Percentiles rank a stretch among this genome's conserved stretches.
Conservation (phyloP, 2,888 invertebrate genomes). For the Macrosiphum euphorbiae region DNA sequence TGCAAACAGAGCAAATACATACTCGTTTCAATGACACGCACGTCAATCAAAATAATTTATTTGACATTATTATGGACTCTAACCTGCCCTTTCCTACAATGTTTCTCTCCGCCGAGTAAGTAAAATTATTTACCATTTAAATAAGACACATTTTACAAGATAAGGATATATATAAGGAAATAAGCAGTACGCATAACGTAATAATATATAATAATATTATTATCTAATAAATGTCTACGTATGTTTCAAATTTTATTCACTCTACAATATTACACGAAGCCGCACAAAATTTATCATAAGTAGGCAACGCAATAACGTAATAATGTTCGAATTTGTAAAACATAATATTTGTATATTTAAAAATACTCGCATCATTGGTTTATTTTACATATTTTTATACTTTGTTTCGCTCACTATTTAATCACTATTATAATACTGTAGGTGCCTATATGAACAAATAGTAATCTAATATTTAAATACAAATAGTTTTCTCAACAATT, state of each 20-base stretch:
- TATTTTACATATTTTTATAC: not conserved
- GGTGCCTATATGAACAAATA: no score
- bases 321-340: not conserved
- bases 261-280: not conserved
- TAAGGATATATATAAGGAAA: not conserved
- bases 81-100: not conserved
- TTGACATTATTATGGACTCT: not conserved
- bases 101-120: conserved; percentile 6
- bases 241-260: not conserved
- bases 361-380: not conserved
- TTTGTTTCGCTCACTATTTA: not conserved
- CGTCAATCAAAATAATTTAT: not conserved
- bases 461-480: not conserved
- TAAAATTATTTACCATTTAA: not conserved
- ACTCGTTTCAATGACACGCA: not conserved
- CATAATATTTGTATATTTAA: not conserved
- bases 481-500: not conserved
- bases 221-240: no score
- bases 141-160: not conserved
- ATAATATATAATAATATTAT: no score
- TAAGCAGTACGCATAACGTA: no score
- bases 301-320: not conserved
- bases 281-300: not conserved
- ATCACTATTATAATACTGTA: not conserved
- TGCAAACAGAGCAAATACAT: not conserved